phyloP scores from a whole-genome alignment of 1,140 invertebrate species.

The Drosophila mayri region DNA sequence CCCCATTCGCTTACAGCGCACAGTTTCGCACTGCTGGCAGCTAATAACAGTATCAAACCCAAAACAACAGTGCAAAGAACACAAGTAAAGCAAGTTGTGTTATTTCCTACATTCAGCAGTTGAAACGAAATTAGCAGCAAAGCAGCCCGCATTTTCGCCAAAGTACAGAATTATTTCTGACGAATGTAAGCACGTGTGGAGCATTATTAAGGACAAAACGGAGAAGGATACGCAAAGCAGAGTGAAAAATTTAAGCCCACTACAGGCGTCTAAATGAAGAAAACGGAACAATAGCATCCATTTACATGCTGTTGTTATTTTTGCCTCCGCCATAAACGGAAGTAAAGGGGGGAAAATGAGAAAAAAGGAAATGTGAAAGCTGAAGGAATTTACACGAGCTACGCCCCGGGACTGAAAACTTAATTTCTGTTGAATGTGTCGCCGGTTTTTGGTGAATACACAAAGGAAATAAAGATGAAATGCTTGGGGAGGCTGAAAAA shows the following conservation, averaged over 20 bases:
- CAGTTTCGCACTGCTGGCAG: constrained; percentile 2
- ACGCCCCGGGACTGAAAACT: constrained; percentile 44
- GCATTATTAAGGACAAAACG: constrained; percentile 18
- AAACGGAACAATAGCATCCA: constrained; percentile 56
- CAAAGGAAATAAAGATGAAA: constrained; percentile 22
- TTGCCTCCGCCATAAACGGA: constrained; percentile 9
- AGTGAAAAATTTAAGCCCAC: constrained; percentile 11
- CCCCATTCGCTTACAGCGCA: constrained; percentile 6
- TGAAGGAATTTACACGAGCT: constrained; percentile 16
- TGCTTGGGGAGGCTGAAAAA: not conserved
- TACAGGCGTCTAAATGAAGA: constrained; percentile 50
- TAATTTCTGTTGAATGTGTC: constrained; percentile 48
- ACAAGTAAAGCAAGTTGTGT: constrained; percentile 18
- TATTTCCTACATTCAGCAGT: constrained; percentile 15
- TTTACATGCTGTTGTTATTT: constrained; percentile 4
- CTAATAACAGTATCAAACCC: constrained; percentile 15
- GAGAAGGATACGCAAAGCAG: constrained; percentile 6
- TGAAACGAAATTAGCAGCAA: constrained; percentile 20
- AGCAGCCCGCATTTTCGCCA: constrained; percentile 16
- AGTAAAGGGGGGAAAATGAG: not conserved
- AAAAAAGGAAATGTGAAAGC: constrained; percentile 4
- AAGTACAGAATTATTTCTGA: constrained; percentile 16
- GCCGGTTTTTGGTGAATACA: constrained; percentile 22
- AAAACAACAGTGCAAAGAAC: constrained; percentile 12
- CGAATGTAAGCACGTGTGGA: constrained; percentile 11